These are phyloP conservation scores for Halichoeres trimaculatus DNA, from an alignment of 2,113 vertebrate genomes.

Conservation along the genomic window DNA sequence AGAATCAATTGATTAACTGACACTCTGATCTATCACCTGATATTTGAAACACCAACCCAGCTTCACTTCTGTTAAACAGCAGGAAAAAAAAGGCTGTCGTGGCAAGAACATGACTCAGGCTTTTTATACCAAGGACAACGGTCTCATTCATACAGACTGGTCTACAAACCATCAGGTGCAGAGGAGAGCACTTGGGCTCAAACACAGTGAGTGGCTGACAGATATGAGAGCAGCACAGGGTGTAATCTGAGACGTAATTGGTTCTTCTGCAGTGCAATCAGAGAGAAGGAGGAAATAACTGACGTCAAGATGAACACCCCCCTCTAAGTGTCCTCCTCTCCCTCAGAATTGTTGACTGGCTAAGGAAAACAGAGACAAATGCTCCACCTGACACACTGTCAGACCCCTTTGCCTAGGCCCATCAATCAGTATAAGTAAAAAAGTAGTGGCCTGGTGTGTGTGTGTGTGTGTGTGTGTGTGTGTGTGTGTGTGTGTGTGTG, in stretches of 20 bases:
- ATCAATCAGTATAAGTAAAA: no score
- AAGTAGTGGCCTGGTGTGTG: no score
- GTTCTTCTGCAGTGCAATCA: constrained; percentile 40
- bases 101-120: neutral
- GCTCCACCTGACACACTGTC: constrained; percentile 36
- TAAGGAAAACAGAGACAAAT: constrained; percentile 60
- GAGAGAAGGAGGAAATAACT: neutral
- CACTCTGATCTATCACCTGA: no score
- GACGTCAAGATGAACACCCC: constrained; percentile 19
- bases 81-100: neutral
- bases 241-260: neutral
- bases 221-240: neutral
- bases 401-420: no score
- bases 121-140: neutral
- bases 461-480: no score
- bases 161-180: constrained; percentile 6
- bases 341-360: constrained; percentile 54
- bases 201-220: constrained; percentile 1
- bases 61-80: neutral
- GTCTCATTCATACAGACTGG: neutral
- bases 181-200: constrained; percentile 4
- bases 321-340: neutral
- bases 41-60: no score
- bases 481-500: no score
- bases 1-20: no score